A percentile compares a stretch with the other conserved stretches of the same genome.
Evolutionary conservation across 2,888 invertebrate species (phyloP).

Genomic region (Cotesia congregata): DNA sequence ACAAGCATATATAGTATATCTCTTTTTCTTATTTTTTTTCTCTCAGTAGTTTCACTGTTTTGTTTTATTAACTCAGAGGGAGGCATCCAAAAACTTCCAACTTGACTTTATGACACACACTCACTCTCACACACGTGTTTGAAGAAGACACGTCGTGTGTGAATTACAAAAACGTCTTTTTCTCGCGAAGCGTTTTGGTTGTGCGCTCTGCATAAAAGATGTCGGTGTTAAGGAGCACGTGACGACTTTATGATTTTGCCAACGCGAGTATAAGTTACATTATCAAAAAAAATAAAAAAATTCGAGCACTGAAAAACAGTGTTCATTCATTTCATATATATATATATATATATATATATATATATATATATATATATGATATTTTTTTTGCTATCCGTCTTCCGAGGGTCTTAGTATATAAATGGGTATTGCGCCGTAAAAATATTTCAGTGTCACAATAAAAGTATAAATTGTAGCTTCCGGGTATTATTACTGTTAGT

Average conservation of each 20-base stretch:
- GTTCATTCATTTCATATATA: conserved; percentile 6
- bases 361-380: conserved; percentile 4
- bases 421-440: neutral
- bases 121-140: conserved; percentile 30
- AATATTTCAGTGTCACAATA: conserved; percentile 1
- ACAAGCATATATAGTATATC: neutral
- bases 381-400: neutral
- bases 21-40: conserved; percentile 17
- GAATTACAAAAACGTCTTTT: conserved; percentile 55
- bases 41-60: neutral
- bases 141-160: conserved; percentile 50
- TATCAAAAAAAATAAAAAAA: neutral
- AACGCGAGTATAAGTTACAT: neutral
- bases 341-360: conserved; percentile 15
- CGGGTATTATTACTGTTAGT: neutral
- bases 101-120: neutral
- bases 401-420: neutral
- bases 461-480: neutral
- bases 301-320: neutral
- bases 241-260: conserved; percentile 20
- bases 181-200: conserved; percentile 41
- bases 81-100: conserved; percentile 53
- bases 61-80: conserved; percentile 56
- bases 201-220: conserved; percentile 26
- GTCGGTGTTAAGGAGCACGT: conserved; percentile 13